These are phyloP conservation scores for Acestrorhynchus altus DNA, from an alignment of 2,797 vertebrate species.

Conservation along the genomic window DNA sequence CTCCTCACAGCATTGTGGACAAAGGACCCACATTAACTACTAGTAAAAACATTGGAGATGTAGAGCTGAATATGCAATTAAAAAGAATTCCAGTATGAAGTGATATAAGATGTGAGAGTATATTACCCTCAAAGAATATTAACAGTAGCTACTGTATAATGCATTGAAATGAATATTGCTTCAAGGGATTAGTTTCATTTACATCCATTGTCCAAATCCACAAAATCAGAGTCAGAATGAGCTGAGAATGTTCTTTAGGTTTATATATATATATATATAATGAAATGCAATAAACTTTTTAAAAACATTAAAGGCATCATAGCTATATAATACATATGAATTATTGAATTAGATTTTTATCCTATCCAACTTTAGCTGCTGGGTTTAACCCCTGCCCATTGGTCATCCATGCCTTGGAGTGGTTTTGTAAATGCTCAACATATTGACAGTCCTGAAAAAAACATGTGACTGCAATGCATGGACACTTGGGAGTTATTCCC, in stretches of 20 bases:
- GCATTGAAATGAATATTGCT: background rate
- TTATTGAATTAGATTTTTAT: background rate
- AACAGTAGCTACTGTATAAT: background rate
- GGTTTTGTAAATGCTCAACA: no score
- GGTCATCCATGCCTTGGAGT: no score
- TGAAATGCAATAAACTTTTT: no score
- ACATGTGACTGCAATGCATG: no score
- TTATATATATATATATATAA: constrained; percentile 6
- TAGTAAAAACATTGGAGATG: constrained; percentile 1
- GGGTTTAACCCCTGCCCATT: no score
- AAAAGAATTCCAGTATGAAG: background rate
- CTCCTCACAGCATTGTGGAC: constrained; percentile 13
- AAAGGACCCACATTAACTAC: constrained; percentile 18
- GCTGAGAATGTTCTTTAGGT: background rate
- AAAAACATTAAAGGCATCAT: background rate
- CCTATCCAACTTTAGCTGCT: background rate
- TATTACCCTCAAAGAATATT: constrained; percentile 5
- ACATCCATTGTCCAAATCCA: constrained; percentile 15
- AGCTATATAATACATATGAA: background rate
- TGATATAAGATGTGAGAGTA: background rate
- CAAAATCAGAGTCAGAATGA: background rate
- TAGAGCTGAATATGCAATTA: constrained; percentile 11
- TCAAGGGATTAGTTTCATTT: constrained; percentile 17
- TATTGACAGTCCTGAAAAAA: no score
- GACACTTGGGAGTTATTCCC: no score